These are phyloP conservation scores for Xanthostigma xanthostigma DNA, from an alignment of 2,888 invertebrate species.

Conservation along the genomic window DNA sequence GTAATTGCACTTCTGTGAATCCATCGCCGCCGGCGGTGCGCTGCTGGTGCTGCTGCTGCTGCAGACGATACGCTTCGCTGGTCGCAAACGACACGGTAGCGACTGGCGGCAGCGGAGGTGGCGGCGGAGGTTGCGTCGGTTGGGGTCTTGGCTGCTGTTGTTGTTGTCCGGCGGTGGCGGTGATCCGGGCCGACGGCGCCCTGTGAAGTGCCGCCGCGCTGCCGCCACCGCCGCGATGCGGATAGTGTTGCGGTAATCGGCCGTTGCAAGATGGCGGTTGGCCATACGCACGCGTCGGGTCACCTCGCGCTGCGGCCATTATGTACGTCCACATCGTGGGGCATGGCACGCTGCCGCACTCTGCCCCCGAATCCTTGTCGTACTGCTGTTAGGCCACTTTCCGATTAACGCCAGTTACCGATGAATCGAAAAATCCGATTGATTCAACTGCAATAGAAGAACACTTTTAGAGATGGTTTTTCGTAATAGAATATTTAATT, in stretches of 20 bases:
- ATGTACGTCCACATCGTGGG: constrained; percentile 57
- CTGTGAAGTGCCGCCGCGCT: constrained; percentile 51
- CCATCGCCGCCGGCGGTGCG: too few species aligned
- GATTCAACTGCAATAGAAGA: too few species aligned
- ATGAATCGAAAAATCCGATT: too few species aligned
- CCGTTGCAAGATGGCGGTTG: constrained; percentile 24
- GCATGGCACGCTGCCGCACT: constrained; percentile 20
- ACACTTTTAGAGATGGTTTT: too few species aligned
- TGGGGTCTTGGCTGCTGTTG: background rate
- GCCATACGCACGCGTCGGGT: constrained; percentile 32
- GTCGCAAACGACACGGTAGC: background rate
- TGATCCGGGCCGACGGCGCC: constrained; percentile 40
- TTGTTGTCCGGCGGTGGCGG: background rate
- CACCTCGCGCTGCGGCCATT: constrained; percentile 53
- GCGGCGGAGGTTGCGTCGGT: background rate
- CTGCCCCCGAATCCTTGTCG: background rate
- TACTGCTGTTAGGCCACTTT: too few species aligned
- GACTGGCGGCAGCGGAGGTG: constrained; percentile 1
- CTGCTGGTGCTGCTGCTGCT: too few species aligned
- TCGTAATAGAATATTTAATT: too few species aligned
- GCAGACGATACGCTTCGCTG: too few species aligned
- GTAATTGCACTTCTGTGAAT: too few species aligned
- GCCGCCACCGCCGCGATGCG: constrained; percentile 53
- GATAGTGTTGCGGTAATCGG: constrained; percentile 34
- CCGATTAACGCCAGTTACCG: too few species aligned